phyloP scores from a whole-genome alignment of 2,113 vertebrate genomes.

The Corythoichthys haematopterus region DNA sequence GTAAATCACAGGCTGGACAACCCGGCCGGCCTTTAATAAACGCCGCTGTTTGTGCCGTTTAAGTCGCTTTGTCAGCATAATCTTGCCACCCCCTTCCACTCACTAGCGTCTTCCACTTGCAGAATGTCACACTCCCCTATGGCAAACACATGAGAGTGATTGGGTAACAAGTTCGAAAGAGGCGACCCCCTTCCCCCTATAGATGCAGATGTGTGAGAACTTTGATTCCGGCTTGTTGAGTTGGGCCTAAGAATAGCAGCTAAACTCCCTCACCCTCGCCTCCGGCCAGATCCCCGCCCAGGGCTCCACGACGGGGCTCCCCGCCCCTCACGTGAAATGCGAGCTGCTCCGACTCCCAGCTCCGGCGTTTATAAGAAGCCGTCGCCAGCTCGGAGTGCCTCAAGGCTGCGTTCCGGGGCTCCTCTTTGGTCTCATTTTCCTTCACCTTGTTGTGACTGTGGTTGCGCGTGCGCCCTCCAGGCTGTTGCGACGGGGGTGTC shows the following conservation, averaged over 20 bases:
- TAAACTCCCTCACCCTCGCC: constrained; percentile 57
- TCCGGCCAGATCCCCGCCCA: constrained; percentile 42
- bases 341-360: constrained; percentile 51
- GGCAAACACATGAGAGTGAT: constrained; percentile 14
- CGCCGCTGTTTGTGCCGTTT: not conserved
- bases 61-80: not conserved
- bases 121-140: not conserved
- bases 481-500: constrained; percentile 2
- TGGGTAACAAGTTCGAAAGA: constrained; percentile 41
- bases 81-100: not conserved
- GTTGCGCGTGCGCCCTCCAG: too few species aligned
- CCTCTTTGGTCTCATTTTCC: constrained; percentile 20
- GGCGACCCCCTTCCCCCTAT: not conserved
- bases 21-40: constrained; percentile 8
- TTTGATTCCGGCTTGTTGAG: not conserved
- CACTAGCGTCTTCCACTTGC: constrained; percentile 16
- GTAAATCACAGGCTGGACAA: constrained; percentile 26
- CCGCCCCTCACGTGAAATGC: constrained; percentile 63
- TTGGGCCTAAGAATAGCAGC: constrained; percentile 64
- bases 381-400: constrained; percentile 48
- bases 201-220: not conserved
- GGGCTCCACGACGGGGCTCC: constrained; percentile 32
- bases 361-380: not conserved
- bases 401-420: constrained; percentile 49
- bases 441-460: constrained; percentile 27